A percentile compares a stretch with the other conserved stretches of the same genome.
These are phyloP conservation scores for Phrynocephalus forsythii DNA, from an alignment of 2,797 vertebrate genomes.

Conservation along the genomic window DNA sequence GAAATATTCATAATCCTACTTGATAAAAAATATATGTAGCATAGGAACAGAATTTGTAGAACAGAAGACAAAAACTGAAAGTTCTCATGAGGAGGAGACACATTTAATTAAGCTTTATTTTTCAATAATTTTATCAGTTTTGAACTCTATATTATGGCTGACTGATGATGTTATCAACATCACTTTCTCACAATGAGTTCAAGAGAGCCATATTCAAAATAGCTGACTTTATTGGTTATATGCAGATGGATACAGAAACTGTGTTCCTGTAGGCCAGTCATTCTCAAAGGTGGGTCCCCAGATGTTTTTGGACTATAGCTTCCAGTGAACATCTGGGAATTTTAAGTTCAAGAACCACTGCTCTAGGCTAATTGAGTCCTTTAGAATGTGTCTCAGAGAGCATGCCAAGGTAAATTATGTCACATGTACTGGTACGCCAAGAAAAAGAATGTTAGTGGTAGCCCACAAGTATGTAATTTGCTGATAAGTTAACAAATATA, in stretches of 20 bases:
- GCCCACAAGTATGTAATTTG: neutral
- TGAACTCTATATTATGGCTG: neutral
- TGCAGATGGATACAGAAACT: constrained; percentile 55
- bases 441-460: neutral
- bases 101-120: neutral
- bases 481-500: neutral
- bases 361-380: neutral
- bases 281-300: too few species aligned
- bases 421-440: neutral
- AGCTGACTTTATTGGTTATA: constrained; percentile 62
- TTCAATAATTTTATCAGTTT: neutral
- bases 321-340: too few species aligned
- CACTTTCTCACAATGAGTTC: neutral
- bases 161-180: constrained; percentile 12
- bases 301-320: too few species aligned
- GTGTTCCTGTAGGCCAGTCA: neutral
- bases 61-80: neutral
- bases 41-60: neutral
- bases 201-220: constrained; percentile 65
- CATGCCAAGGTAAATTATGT: neutral
- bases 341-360: too few species aligned
- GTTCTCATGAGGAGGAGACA: neutral
- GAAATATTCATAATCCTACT: neutral
- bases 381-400: neutral
- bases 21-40: neutral